These are phyloP conservation scores for Rynchops niger DNA, from an alignment of 2,113 vertebrate genomes.

Conservation along the genomic window DNA sequence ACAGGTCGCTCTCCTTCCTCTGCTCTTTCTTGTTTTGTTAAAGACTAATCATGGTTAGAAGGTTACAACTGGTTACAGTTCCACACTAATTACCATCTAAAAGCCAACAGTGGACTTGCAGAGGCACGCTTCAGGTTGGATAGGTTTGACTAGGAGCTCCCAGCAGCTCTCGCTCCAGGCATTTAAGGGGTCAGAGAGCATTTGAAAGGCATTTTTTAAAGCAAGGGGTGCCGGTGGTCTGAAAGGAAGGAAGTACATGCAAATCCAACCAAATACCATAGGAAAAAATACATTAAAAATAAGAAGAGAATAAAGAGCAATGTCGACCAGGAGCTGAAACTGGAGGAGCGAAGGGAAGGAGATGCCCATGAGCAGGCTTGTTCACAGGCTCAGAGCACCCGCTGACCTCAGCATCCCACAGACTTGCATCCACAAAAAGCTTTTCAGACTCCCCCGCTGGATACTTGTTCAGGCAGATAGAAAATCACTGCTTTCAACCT, in stretches of 20 bases:
- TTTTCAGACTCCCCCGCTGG: neutral
- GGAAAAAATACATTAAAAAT: neutral
- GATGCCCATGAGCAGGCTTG: neutral
- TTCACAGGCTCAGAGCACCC: neutral
- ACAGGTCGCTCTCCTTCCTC: neutral
- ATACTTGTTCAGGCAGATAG: neutral
- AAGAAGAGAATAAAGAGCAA: neutral
- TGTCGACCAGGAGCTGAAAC: neutral
- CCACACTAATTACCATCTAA: neutral
- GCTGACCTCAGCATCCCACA: neutral
- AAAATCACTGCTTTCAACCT: neutral
- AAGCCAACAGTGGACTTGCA: neutral
- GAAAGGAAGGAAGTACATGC: neutral
- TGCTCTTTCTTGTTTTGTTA: neutral
- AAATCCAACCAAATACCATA: neutral
- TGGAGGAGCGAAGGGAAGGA: neutral
- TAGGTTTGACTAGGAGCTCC: neutral
- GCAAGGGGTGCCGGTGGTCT: neutral
- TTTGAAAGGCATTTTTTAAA: neutral
- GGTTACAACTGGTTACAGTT: neutral
- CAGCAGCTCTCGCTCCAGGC: neutral
- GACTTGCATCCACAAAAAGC: neutral
- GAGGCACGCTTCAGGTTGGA: accelerated
- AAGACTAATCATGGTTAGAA: neutral
- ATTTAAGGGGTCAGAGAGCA: neutral